Percentiles rank a stretch among this genome's conserved stretches.
These are phyloP conservation scores for Arenaria interpres DNA, from an alignment of 2,113 vertebrate genomes.

Conservation along the genomic window DNA sequence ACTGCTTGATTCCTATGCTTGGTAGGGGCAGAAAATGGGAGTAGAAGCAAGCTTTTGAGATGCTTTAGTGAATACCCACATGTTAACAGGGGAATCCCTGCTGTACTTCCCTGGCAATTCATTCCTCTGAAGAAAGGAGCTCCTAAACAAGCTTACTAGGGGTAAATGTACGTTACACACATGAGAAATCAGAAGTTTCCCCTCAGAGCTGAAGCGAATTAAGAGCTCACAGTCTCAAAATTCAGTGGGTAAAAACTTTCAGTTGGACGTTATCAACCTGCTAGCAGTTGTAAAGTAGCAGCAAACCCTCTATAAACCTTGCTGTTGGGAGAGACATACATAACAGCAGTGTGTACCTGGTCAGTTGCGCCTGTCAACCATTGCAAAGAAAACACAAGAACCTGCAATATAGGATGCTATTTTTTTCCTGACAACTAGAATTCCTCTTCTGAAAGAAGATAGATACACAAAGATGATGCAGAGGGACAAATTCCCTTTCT, in stretches of 20 bases:
- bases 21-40: background rate
- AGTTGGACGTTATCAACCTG: background rate
- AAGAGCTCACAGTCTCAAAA: background rate
- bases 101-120: background rate
- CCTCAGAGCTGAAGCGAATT: background rate
- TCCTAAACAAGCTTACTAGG: background rate
- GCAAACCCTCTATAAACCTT: background rate
- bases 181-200: background rate
- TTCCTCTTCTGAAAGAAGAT: background rate
- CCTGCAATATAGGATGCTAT: background rate
- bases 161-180: background rate
- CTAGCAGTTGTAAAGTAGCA: background rate
- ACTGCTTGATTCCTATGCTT: background rate
- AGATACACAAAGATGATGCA: background rate
- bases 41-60: background rate
- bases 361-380: background rate
- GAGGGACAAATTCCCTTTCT: background rate
- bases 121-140: background rate
- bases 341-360: background rate
- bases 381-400: background rate
- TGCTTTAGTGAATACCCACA: background rate
- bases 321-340: background rate
- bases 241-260: background rate
- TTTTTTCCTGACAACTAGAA: background rate
- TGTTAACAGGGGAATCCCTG: conserved; percentile 21